A percentile compares a stretch with the other conserved stretches of the same genome.
phyloP scores from a whole-genome alignment of 1,140 invertebrate genomes.

The Trissolcus basalis region DNA sequence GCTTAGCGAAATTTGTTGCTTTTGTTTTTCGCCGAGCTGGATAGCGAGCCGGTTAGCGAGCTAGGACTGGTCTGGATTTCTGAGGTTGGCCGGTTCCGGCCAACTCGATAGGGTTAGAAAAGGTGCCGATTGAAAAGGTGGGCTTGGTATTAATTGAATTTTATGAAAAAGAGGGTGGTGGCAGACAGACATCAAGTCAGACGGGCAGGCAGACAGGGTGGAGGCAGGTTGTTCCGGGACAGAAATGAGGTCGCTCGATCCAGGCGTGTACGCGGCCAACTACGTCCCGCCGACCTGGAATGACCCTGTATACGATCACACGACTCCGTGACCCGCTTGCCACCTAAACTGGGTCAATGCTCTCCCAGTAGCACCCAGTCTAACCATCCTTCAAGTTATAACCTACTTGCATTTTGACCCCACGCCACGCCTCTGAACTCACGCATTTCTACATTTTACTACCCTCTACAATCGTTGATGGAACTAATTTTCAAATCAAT shows the following conservation, averaged over 20 bases:
- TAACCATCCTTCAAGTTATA: slow-evolving; percentile 51
- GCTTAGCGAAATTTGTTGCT: no score
- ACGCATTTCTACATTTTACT: slow-evolving; percentile 8
- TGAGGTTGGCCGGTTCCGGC: background rate
- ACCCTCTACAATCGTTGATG: background rate
- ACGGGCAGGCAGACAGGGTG: slow-evolving; percentile 55
- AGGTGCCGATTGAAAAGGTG: background rate
- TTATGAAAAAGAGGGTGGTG: slow-evolving; percentile 50
- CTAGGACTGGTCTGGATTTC: no score
- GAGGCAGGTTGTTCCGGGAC: slow-evolving; percentile 65
- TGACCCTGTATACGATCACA: slow-evolving; percentile 63
- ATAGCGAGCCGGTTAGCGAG: no score
- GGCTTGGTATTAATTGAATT: slow-evolving; percentile 3
- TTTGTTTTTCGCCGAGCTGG: no score
- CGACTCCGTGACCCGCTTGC: slow-evolving; percentile 69
- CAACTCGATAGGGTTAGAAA: background rate
- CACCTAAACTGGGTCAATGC: slow-evolving; percentile 68
- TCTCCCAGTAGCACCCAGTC: slow-evolving; percentile 52
- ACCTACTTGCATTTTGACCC: slow-evolving; percentile 38
- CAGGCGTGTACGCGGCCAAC: slow-evolving; percentile 62
- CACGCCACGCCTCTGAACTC: slow-evolving; percentile 32
- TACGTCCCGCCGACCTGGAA: slow-evolving; percentile 53
- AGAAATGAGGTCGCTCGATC: slow-evolving; percentile 74
- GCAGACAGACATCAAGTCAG: slow-evolving; percentile 37
- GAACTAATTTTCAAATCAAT: no score